phyloP scores from a whole-genome alignment of 1,140 invertebrate species.

The Penaeus indicus region DNA sequence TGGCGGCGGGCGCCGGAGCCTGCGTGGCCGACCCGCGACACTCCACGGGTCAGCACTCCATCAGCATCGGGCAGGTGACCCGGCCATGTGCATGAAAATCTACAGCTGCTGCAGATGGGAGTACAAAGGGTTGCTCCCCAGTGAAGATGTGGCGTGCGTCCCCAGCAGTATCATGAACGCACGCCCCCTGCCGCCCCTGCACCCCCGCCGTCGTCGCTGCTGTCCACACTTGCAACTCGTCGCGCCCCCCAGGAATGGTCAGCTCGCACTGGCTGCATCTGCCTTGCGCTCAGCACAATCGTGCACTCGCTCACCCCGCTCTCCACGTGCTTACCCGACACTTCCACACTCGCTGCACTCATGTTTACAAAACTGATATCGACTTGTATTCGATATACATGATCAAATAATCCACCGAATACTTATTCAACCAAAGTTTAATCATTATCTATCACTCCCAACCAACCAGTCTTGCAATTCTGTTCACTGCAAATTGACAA shows the following conservation, averaged over 20 bases:
- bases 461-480: background rate
- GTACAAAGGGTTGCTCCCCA: background rate
- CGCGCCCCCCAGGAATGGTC: background rate
- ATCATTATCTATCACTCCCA: conserved; percentile 23
- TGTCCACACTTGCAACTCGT: conserved; percentile 19
- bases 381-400: conserved; percentile 43
- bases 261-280: conserved; percentile 21
- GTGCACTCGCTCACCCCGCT: background rate
- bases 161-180: conserved; percentile 41
- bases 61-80: conserved; percentile 19
- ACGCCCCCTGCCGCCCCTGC: conserved; percentile 28
- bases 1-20: background rate
- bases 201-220: conserved; percentile 40
- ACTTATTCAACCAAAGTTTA: conserved; percentile 37
- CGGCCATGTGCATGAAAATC: background rate
- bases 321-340: background rate
- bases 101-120: too few species aligned
- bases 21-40: background rate
- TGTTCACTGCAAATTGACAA: background rate
- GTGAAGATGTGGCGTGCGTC: conserved; percentile 17
- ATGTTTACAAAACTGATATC: conserved; percentile 43
- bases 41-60: conserved; percentile 20
- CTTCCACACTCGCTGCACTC: background rate
- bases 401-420: conserved; percentile 13
- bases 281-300: background rate